Conservation (phyloP, 1,140 invertebrate genomes). For the Caenorhabditis briggsae region DNA sequence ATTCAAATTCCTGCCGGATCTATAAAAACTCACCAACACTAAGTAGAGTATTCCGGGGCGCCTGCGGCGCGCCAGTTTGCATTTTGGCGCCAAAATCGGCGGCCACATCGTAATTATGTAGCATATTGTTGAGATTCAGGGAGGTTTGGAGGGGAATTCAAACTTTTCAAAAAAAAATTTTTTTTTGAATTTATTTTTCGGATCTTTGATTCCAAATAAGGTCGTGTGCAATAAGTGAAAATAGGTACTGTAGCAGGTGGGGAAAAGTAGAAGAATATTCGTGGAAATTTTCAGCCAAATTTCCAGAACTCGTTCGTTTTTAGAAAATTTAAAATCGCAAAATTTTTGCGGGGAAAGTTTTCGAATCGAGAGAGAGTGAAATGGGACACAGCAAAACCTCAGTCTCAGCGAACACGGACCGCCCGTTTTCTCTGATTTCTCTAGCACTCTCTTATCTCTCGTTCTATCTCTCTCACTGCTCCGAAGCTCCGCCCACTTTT, state of each 20-base stretch:
- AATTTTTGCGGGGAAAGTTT: neutral
- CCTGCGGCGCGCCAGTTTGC: neutral
- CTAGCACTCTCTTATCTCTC: neutral
- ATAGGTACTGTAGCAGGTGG: neutral
- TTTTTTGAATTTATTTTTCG: no score
- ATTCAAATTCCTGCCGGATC: neutral
- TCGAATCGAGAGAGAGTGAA: neutral
- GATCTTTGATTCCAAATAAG: no score
- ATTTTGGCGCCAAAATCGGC: slow-evolving; percentile 19
- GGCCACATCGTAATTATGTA: slow-evolving; percentile 24
- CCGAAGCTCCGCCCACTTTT: neutral
- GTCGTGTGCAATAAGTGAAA: neutral
- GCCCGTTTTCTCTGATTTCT: neutral
- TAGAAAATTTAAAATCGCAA: neutral
- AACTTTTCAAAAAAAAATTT: neutral
- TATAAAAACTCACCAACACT: slow-evolving; percentile 7
- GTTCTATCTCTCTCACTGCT: no score
- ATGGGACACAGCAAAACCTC: neutral
- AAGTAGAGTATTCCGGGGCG: neutral
- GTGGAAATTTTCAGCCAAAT: neutral
- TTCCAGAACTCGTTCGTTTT: neutral
- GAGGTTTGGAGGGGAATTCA: neutral
- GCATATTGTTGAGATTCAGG: neutral
- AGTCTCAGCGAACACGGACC: neutral
- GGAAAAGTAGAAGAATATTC: slow-evolving; percentile 15